Conservation (phyloP, 2,113 vertebrate species). For the Lucifuga dentata region DNA sequence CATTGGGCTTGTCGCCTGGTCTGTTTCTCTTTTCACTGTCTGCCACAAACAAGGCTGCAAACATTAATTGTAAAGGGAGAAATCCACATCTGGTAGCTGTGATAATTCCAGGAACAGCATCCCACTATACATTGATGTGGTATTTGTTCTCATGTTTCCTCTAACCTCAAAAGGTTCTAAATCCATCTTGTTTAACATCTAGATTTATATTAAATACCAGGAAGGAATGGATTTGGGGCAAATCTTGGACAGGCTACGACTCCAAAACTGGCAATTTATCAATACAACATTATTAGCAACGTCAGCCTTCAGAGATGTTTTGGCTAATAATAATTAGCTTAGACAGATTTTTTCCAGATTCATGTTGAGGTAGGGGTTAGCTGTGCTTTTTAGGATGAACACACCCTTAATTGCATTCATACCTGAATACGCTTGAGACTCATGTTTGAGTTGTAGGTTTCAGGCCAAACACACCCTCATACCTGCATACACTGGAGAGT, state of each 20-base stretch:
- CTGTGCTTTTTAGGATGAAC: not conserved
- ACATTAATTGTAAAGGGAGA: conserved; percentile 10
- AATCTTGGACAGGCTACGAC: not conserved
- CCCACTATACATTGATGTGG: conserved; percentile 4
- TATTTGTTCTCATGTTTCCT: not conserved
- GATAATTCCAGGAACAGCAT: conserved; percentile 24
- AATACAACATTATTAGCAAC: not conserved
- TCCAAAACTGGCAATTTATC: not conserved
- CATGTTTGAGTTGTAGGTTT: too few relatives aligned
- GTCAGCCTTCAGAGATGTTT: not conserved
- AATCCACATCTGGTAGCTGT: not conserved
- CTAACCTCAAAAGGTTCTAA: not conserved
- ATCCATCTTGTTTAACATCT: not conserved
- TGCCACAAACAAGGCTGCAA: not conserved
- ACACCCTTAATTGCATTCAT: too few relatives aligned
- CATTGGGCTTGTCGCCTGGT: conserved; percentile 12
- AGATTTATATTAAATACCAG: not conserved
- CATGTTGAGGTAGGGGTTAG: too few relatives aligned
- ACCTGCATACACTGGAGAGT: not conserved
- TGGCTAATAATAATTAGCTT: not conserved
- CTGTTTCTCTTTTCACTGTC: conserved; percentile 26
- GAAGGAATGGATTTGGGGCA: not conserved
- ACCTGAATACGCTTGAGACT: too few relatives aligned
- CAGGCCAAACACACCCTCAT: too few relatives aligned
- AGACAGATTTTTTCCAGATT: not conserved